Percentiles rank a stretch among this genome's conserved stretches.
These are phyloP conservation scores for Drosophila nr. perissopoda DNA, from an alignment of 2,888 invertebrate genomes.

Conservation along the genomic window DNA sequence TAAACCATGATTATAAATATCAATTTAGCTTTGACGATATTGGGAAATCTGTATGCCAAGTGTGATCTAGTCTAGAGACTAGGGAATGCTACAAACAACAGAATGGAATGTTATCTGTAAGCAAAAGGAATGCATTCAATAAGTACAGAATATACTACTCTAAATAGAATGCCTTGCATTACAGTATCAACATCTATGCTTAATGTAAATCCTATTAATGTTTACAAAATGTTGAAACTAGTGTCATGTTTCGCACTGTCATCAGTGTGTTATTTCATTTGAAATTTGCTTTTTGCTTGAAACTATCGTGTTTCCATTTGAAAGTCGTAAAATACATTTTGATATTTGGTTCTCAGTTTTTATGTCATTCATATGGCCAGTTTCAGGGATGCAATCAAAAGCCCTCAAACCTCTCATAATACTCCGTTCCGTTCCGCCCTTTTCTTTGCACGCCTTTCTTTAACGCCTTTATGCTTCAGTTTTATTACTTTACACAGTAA, in stretches of 20 bases:
- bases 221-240: neutral
- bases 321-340: slow-evolving; percentile 17
- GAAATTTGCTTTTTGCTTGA: neutral
- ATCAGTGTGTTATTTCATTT: too few relatives aligned
- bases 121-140: neutral
- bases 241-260: neutral
- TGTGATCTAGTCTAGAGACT: too few relatives aligned
- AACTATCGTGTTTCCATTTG: slow-evolving; percentile 11
- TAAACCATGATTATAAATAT: neutral
- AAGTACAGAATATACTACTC: neutral
- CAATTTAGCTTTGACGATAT: neutral
- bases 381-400: slow-evolving; percentile 44
- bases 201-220: neutral
- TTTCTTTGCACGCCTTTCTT: slow-evolving; percentile 28
- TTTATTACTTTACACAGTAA: slow-evolving; percentile 68
- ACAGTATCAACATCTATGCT: neutral
- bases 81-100: neutral
- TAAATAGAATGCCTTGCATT: neutral
- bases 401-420: neutral
- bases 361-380: slow-evolving; percentile 51
- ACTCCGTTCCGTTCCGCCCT: neutral
- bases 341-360: slow-evolving; percentile 31
- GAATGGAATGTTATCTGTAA: neutral
- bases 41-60: neutral
- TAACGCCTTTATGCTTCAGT: slow-evolving; percentile 61